These are phyloP conservation scores for Drosophila mayaguana DNA, from an alignment of 2,888 invertebrate species.

Conservation along the genomic window DNA sequence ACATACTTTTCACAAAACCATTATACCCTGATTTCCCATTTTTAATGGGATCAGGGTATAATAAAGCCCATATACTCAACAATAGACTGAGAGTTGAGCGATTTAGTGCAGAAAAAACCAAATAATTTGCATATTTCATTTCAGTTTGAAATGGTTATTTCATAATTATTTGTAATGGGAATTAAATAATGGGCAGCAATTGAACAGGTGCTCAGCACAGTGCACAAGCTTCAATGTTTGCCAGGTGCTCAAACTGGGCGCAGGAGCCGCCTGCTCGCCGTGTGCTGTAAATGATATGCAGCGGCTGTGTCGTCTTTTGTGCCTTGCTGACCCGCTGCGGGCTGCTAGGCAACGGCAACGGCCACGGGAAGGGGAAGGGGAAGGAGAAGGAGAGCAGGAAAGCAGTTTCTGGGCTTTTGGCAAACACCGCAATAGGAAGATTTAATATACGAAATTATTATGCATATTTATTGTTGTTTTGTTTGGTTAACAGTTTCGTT, in stretches of 20 bases:
- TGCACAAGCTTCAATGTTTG: neutral
- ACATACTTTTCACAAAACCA: no score
- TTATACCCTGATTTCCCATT: no score
- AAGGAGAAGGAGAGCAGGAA: neutral
- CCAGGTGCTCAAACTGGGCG: neutral
- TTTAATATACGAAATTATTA: conserved; percentile 70
- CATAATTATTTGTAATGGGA: neutral
- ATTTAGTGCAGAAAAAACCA: neutral
- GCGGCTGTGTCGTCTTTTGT: conserved; percentile 10
- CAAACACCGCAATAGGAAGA: conserved; percentile 27
- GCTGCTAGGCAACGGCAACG: conserved; percentile 2
- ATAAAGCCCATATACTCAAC: neutral
- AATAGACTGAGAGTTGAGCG: neutral
- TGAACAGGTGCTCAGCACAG: neutral
- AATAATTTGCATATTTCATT: neutral
- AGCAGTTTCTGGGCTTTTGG: neutral
- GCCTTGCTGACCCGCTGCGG: neutral
- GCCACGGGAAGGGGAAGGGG: neutral
- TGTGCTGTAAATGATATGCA: conserved; percentile 18
- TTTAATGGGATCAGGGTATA: no score
- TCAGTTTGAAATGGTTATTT: neutral
- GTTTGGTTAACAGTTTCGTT: conserved; percentile 56
- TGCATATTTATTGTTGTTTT: conserved; percentile 74
- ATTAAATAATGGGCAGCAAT: neutral
- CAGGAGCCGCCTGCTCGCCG: neutral